Conservation (phyloP, 2,797 vertebrate genomes). For the Eulemur mongoz region DNA sequence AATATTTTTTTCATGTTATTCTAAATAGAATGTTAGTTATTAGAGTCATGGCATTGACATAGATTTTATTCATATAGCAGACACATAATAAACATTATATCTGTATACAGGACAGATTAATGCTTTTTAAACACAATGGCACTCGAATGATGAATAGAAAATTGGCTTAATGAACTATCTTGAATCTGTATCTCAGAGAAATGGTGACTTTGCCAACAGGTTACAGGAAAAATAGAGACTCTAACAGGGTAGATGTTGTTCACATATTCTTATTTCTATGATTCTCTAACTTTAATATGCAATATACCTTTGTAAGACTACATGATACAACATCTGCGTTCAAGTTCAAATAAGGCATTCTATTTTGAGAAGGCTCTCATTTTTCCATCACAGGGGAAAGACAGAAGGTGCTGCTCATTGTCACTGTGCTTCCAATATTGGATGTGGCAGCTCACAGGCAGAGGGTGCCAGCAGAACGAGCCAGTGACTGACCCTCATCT, state of each 20-base stretch:
- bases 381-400: neutral
- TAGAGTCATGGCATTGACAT: neutral
- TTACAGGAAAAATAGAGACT: neutral
- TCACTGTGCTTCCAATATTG: neutral
- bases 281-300: neutral
- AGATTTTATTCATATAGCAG: neutral
- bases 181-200: neutral
- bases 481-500: neutral
- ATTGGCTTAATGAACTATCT: neutral
- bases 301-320: neutral
- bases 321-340: neutral
- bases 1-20: neutral
- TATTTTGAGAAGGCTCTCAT: neutral
- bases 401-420: neutral
- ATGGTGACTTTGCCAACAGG: neutral
- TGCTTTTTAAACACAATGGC: neutral
- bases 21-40: neutral
- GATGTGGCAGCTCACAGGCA: neutral
- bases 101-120: neutral
- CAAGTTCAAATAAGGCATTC: neutral
- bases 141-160: neutral
- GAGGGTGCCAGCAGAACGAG: neutral
- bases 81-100: neutral
- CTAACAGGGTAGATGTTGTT: neutral
- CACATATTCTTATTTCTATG: neutral